Evolutionary conservation across 2,113 vertebrate species (phyloP).

Genomic region (Notarius lentiginosus): DNA sequence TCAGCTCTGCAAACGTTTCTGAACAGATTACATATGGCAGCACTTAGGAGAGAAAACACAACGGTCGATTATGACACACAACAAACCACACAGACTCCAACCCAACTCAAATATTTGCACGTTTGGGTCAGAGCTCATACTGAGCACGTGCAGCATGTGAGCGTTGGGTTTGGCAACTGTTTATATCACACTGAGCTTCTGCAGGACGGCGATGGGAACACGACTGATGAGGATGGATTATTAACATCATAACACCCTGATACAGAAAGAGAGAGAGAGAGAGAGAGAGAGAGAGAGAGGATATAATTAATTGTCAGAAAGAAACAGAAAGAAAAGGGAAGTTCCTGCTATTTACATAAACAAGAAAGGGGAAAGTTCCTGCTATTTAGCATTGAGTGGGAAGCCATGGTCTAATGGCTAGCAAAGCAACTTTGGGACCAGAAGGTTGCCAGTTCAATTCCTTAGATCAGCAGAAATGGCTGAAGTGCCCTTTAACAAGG

Average conservation of each 20-base stretch:
- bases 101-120: conserved; percentile 21
- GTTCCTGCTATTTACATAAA: neutral
- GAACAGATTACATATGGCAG: neutral
- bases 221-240: neutral
- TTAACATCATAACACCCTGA: neutral
- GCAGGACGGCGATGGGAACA: neutral
- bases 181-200: neutral
- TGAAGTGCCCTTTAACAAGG: too few relatives aligned
- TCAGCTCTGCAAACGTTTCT: neutral
- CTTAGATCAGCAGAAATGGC: too few relatives aligned
- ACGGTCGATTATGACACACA: neutral
- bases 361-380: neutral
- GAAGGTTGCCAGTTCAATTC: too few relatives aligned
- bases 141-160: neutral
- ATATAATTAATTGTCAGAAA: neutral
- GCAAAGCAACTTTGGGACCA: too few relatives aligned
- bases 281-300: neutral
- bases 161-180: neutral
- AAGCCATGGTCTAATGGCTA: too few relatives aligned
- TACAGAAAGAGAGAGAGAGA: neutral
- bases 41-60: conserved; percentile 5
- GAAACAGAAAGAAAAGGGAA: neutral
- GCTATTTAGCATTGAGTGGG: neutral
- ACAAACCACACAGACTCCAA: neutral
- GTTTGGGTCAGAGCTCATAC: neutral